phyloP scores from a whole-genome alignment of 2,797 vertebrate species.

The Cynodonichthys magdalenae region DNA sequence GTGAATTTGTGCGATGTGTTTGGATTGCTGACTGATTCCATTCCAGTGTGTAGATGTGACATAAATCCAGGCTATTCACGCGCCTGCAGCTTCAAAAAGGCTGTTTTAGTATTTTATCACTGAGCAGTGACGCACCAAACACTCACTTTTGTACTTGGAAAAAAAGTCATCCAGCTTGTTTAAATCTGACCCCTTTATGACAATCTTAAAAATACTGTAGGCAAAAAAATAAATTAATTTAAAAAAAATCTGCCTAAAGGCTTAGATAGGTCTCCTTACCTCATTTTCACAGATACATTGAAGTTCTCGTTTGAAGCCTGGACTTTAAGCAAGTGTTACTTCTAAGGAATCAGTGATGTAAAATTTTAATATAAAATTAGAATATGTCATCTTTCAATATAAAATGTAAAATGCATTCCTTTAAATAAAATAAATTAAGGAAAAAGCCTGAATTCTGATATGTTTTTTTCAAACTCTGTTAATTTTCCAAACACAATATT shows the following conservation, averaged over 20 bases:
- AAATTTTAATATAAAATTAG: conserved; percentile 19
- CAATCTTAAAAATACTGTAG: conserved; percentile 1
- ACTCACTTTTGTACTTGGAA: neutral
- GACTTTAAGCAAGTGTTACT: too few species aligned
- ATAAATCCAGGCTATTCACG: conserved; percentile 12
- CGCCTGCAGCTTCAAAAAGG: conserved; percentile 7
- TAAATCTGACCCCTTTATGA: conserved; percentile 14
- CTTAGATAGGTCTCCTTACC: conserved; percentile 40
- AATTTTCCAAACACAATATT: too few species aligned
- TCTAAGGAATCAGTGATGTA: neutral
- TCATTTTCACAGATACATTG: conserved; percentile 35
- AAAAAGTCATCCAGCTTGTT: conserved; percentile 20
- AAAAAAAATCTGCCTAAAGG: conserved; percentile 26
- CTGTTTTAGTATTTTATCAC: conserved; percentile 10
- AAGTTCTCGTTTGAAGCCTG: too few species aligned
- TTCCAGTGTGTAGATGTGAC: neutral
- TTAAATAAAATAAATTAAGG: neutral
- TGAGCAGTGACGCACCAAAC: neutral
- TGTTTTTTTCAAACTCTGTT: too few species aligned
- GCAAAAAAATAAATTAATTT: conserved; percentile 12
- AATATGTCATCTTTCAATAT: conserved; percentile 9
- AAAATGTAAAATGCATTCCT: too few species aligned
- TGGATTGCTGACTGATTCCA: conserved; percentile 8
- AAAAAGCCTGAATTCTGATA: neutral
- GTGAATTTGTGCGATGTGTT: neutral